phyloP scores from a whole-genome alignment of 2,113 vertebrate species.

The Megaptera novaeangliae region DNA sequence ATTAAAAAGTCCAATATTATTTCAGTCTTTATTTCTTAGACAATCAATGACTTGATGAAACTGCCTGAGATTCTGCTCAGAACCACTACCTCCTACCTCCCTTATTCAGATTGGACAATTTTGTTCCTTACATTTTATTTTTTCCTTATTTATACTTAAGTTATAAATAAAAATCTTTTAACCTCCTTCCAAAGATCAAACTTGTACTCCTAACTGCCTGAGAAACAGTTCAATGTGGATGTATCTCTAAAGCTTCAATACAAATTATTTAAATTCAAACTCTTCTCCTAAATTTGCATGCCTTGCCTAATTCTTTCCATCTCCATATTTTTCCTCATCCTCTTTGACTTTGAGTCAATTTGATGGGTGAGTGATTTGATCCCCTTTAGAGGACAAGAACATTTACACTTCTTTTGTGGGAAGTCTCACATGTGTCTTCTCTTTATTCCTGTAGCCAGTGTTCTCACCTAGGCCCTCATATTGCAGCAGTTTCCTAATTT shows the following conservation, averaged over 20 bases:
- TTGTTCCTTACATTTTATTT: background rate
- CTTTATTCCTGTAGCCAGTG: background rate
- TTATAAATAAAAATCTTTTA: constrained; percentile 19
- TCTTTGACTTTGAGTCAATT: background rate
- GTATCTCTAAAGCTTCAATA: background rate
- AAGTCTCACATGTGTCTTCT: background rate
- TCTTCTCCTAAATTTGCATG: background rate
- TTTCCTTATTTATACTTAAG: background rate
- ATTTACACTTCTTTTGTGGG: background rate
- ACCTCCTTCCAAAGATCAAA: background rate
- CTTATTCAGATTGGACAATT: background rate
- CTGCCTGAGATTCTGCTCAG: constrained; percentile 4
- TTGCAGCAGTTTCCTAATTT: background rate
- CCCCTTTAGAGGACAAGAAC: background rate
- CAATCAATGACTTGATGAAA: background rate
- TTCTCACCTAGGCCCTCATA: background rate
- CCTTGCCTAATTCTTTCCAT: background rate
- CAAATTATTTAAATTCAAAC: background rate
- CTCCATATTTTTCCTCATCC: background rate
- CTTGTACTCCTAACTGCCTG: background rate
- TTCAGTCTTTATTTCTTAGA: background rate
- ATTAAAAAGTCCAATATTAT: background rate
- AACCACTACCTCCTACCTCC: background rate
- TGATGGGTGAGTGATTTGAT: background rate
- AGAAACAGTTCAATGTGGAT: background rate